Conservation (phyloP, 2,888 invertebrate genomes). For the Trichogramma evanescens region DNA sequence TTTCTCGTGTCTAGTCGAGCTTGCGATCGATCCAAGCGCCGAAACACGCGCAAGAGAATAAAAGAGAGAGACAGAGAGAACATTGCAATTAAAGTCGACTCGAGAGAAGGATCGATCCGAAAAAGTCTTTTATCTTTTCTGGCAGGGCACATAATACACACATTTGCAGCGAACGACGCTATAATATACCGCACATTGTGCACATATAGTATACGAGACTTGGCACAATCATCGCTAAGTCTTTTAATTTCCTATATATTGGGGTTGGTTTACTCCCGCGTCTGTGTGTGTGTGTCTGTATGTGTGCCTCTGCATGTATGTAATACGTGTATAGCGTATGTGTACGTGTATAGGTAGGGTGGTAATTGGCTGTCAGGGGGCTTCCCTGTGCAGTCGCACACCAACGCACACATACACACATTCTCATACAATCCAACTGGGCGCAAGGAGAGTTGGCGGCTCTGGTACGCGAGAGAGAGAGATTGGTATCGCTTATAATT, state of each 20-base stretch:
- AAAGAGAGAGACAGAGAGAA: too few species aligned
- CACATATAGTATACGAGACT: too few species aligned
- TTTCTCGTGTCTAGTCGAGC: too few species aligned
- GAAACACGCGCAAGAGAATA: too few species aligned
- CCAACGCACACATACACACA: conserved; percentile 26
- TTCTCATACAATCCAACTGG: conserved; percentile 20
- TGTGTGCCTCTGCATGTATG: background rate
- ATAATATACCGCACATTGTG: too few species aligned
- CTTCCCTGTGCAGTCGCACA: conserved; percentile 39
- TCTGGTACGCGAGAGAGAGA: conserved; percentile 33
- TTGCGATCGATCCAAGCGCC: too few species aligned
- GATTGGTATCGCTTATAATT: conserved; percentile 49
- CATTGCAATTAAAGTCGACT: too few species aligned
- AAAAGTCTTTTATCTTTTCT: too few species aligned
- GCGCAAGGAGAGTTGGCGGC: conserved; percentile 33
- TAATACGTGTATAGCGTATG: conserved; percentile 26
- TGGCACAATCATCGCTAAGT: conserved; percentile 44
- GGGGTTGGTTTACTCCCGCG: background rate
- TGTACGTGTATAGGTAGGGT: conserved; percentile 38
- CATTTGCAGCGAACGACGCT: too few species aligned
- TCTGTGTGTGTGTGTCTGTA: too few species aligned
- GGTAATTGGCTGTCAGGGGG: conserved; percentile 48
- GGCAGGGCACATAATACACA: too few species aligned
- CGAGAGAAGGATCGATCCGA: too few species aligned
- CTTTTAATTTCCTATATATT: conserved; percentile 48